These are phyloP conservation scores for Apogon hyalosoma DNA, from an alignment of 2,797 vertebrate genomes.

Conservation along the genomic window DNA sequence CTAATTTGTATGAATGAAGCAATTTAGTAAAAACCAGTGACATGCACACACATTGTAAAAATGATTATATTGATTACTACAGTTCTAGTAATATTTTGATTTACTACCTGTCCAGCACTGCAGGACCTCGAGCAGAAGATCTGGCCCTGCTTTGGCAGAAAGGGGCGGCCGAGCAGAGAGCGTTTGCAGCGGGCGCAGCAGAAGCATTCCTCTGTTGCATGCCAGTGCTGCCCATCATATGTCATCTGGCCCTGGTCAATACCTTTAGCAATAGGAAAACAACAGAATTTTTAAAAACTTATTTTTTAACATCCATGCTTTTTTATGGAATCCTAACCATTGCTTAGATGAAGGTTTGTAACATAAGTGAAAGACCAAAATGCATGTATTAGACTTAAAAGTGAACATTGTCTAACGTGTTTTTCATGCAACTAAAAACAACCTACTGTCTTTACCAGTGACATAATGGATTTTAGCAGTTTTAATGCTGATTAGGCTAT, in stretches of 20 bases:
- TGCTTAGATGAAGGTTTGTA: too few relatives aligned
- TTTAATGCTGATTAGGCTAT: too few relatives aligned
- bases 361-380: too few relatives aligned
- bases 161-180: slow-evolving; percentile 94
- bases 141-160: slow-evolving; percentile 97
- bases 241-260: slow-evolving; percentile 99
- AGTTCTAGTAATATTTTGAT: neutral
- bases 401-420: neutral
- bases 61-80: neutral
- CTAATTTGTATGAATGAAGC: slow-evolving; percentile 38
- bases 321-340: too few relatives aligned
- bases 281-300: neutral
- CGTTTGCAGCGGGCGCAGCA: slow-evolving; percentile 97
- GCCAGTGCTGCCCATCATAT: slow-evolving; percentile 98
- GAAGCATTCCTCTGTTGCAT: slow-evolving; percentile 96
- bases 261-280: slow-evolving; percentile 76
- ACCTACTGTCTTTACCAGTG: too few relatives aligned
- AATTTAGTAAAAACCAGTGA: neutral
- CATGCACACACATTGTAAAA: neutral
- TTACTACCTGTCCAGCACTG: slow-evolving; percentile 88
- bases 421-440: neutral
- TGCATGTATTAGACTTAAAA: neutral
- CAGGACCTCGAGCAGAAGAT: slow-evolving; percentile 98
- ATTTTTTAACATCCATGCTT: too few relatives aligned
- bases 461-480: too few relatives aligned